Conservation (phyloP, 2,113 vertebrate species). For the Salvelinus sp. region DNA sequence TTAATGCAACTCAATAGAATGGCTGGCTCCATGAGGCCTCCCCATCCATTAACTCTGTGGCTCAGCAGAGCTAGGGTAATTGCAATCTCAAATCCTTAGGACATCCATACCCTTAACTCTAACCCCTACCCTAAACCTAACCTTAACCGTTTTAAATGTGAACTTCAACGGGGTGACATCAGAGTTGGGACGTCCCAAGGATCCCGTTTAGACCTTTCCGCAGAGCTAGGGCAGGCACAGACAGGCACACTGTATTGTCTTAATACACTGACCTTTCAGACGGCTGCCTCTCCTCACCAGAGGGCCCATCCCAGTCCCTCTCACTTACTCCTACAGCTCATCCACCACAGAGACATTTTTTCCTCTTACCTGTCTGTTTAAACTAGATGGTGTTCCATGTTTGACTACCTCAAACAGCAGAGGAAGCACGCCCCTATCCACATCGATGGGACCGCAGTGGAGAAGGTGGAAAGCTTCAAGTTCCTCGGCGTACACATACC, state of each 20-base stretch:
- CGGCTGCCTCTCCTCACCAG: background rate
- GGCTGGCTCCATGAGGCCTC: slow-evolving; percentile 70
- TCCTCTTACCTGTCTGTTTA: background rate
- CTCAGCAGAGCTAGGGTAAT: background rate
- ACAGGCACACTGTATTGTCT: slow-evolving; percentile 46
- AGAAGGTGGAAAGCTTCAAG: too few species aligned
- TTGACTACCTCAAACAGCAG: background rate
- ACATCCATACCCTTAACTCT: too few species aligned
- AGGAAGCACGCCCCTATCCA: background rate
- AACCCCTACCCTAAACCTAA: too few species aligned
- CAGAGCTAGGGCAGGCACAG: slow-evolving; percentile 46
- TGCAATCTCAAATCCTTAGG: too few species aligned
- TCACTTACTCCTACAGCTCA: background rate
- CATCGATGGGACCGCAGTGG: background rate
- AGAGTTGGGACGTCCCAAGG: too few species aligned
- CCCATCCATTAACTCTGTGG: slow-evolving; percentile 74
- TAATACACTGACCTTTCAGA: background rate
- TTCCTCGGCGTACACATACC: too few species aligned
- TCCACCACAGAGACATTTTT: background rate
- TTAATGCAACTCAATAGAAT: slow-evolving; percentile 79
- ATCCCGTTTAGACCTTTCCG: too few species aligned
- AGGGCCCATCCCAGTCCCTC: background rate
- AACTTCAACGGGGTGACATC: too few species aligned
- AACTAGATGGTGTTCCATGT: background rate
- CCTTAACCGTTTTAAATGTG: too few species aligned